Evolutionary conservation across 2,113 vertebrate species (phyloP).

Genomic region (Monarcha castaneiventris): DNA sequence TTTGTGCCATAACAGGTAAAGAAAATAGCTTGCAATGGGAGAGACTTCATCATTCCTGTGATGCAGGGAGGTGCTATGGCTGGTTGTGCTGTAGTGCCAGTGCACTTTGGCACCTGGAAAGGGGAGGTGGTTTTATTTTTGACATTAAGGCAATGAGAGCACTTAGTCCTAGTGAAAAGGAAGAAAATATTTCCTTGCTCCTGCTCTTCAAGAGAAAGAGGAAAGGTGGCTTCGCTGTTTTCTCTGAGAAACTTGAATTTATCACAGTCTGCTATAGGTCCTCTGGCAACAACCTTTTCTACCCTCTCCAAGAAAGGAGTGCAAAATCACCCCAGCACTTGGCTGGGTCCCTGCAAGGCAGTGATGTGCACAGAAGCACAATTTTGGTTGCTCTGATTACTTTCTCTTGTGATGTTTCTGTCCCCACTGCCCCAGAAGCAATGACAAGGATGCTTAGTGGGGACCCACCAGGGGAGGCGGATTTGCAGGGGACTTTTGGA

Average conservation of each 20-base stretch:
- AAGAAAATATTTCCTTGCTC: not conserved
- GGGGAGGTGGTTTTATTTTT: not conserved
- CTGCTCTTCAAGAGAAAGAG: not conserved
- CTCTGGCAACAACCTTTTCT: not conserved
- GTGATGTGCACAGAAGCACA: not conserved
- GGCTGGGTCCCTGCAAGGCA: not conserved
- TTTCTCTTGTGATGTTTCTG: not conserved
- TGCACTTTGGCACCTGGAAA: not conserved
- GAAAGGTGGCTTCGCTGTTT: not conserved
- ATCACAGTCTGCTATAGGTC: not conserved
- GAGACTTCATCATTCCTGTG: not conserved
- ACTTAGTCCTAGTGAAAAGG: not conserved
- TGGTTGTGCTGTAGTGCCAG: fast-evolving
- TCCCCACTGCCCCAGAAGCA: not conserved
- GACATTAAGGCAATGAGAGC: not conserved
- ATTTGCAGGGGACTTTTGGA: not conserved
- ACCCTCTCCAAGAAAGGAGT: not conserved
- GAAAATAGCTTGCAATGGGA: not conserved
- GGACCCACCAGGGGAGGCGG: not conserved
- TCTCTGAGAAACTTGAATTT: not conserved
- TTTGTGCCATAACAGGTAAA: not conserved
- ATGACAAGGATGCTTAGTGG: not conserved
- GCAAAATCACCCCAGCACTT: not conserved
- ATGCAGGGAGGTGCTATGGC: not conserved
- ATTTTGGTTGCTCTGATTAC: not conserved